Evolutionary conservation across 2,888 invertebrate species (phyloP).

Genomic region (Platycheirus rosarum): DNA sequence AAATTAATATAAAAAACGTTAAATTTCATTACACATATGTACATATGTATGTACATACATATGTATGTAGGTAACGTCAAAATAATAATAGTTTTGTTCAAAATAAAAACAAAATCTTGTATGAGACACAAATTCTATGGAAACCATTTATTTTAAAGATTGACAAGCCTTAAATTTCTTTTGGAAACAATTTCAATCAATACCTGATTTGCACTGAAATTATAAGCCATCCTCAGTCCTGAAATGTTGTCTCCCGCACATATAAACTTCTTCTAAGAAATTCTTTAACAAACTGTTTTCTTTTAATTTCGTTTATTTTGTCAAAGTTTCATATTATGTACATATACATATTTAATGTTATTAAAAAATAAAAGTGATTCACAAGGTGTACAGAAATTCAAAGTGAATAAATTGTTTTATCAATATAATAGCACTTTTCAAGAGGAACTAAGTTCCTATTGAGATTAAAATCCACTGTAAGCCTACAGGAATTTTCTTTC

Average conservation of each 20-base stretch:
- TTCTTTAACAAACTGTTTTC: no score
- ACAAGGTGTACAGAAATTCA: neutral
- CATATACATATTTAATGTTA: neutral
- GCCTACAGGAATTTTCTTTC: constrained; percentile 39
- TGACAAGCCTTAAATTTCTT: neutral
- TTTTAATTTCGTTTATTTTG: no score
- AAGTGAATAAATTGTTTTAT: constrained; percentile 17
- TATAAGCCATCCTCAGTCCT: constrained; percentile 78
- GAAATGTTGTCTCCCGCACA: no score
- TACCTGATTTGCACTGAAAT: constrained; percentile 82
- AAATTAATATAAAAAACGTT: no score
- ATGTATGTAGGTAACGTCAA: no score
- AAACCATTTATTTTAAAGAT: constrained; percentile 1
- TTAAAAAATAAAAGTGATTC: constrained; percentile 32
- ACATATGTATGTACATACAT: neutral
- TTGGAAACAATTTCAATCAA: constrained; percentile 8
- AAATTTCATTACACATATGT: neutral
- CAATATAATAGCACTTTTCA: constrained; percentile 4
- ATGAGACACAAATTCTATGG: constrained; percentile 38
- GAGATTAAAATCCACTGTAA: neutral
- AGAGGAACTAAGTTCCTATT: constrained; percentile 14
- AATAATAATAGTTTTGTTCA: neutral
- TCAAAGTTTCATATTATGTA: no score
- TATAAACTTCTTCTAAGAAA: no score
- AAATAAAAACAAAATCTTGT: constrained; percentile 15